Conservation (phyloP, 2,113 vertebrate species). For the Paedocypris sp. region DNA sequence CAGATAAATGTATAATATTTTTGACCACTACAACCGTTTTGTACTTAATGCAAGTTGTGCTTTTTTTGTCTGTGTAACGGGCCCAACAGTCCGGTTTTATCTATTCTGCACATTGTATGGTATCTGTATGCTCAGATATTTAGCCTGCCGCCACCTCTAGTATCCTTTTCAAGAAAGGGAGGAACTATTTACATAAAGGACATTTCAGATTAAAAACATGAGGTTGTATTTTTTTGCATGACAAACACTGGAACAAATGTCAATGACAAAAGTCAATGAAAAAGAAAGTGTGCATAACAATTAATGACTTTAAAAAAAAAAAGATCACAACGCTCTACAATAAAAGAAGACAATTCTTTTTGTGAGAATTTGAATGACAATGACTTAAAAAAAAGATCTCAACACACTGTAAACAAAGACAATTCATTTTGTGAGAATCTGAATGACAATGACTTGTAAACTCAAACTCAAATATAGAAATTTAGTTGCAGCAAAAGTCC, state of each 20-base stretch:
- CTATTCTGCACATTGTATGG: conserved; percentile 70
- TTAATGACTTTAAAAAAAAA: neutral
- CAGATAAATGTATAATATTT: conserved; percentile 78
- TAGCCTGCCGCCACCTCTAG: conserved; percentile 61
- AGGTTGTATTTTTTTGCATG: conserved; percentile 10
- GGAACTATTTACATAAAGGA: conserved; percentile 68
- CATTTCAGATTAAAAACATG: conserved; percentile 32
- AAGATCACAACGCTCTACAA: no score
- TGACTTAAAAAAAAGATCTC: no score
- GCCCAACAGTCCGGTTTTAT: conserved; percentile 64
- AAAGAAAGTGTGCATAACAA: neutral
- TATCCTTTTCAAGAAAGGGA: conserved; percentile 65
- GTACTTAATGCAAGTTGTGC: conserved; percentile 73
- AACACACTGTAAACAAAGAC: no score
- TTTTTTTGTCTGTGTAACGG: conserved; percentile 65
- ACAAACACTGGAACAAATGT: no score
- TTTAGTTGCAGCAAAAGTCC: no score
- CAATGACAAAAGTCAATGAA: no score
- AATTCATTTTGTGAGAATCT: no score
- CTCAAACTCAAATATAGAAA: no score
- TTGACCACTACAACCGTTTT: conserved; percentile 77
- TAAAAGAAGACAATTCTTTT: no score
- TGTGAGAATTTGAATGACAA: no score
- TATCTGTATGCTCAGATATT: conserved; percentile 73
- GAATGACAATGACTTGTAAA: no score